These are phyloP conservation scores for human (Homo sapiens) DNA, from an alignment of 2,113 vertebrate genomes.

Conservation along the genomic window GRCh38 chr1:225391001-225391500, in stretches of 20 bases:
- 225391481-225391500: not conserved
- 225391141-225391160: fast-evolving
- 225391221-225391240: not conserved
- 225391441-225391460: no score
- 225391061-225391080: not conserved
- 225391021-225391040: not conserved
- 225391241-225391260: not conserved
- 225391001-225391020: not conserved
- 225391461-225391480: no score
- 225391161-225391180: fast-evolving
- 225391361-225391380: no score
- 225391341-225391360: no score
- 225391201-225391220: not conserved
- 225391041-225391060: not conserved
- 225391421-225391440: no score
- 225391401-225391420: no score
- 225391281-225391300: not conserved
- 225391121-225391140: not conserved
- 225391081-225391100: not conserved
- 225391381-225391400: no score
- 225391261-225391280: no score
- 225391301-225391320: not conserved
- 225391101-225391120: not conserved
- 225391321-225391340: no score
- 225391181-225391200: no score